Percentiles rank a stretch among this genome's conserved stretches.
Evolutionary conservation across 2,797 vertebrate genomes (phyloP).

Genomic region (Micrastur ruficollis): DNA sequence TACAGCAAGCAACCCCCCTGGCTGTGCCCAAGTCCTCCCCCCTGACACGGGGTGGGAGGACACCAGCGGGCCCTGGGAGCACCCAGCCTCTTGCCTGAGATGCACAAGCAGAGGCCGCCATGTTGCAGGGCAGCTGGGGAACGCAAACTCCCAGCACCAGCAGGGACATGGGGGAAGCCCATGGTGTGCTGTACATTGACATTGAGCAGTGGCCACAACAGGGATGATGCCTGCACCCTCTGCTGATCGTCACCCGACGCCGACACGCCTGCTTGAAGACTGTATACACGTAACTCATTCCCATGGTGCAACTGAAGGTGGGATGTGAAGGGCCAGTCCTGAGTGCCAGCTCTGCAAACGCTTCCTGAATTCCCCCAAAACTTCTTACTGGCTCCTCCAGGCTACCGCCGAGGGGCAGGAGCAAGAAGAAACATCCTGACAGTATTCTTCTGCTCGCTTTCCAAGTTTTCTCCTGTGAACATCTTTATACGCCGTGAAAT

Average conservation of each 20-base stretch:
- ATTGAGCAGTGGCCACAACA: not conserved
- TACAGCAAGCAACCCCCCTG: accelerated
- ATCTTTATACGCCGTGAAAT: not conserved
- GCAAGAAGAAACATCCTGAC: not conserved
- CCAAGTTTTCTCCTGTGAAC: not conserved
- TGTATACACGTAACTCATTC: not conserved
- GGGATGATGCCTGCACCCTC: not conserved
- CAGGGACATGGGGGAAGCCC: not conserved
- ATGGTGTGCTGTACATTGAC: not conserved
- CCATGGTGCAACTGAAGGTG: accelerated
- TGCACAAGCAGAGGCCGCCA: not conserved
- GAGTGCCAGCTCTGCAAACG: not conserved
- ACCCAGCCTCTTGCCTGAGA: not conserved
- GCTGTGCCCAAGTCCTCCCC: not conserved
- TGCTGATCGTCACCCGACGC: not conserved
- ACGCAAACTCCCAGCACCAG: not conserved
- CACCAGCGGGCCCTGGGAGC: not conserved
- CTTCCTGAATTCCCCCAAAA: not conserved
- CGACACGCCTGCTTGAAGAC: not conserved
- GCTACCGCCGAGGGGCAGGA: not conserved
- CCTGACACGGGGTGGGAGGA: not conserved
- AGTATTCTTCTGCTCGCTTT: not conserved
- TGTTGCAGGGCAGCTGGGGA: accelerated
- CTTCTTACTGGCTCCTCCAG: not conserved
- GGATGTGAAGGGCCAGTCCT: not conserved